Base-by-base conservation (phyloP, 2,888 invertebrate species). In the Tenthredo mesomela region DNA sequence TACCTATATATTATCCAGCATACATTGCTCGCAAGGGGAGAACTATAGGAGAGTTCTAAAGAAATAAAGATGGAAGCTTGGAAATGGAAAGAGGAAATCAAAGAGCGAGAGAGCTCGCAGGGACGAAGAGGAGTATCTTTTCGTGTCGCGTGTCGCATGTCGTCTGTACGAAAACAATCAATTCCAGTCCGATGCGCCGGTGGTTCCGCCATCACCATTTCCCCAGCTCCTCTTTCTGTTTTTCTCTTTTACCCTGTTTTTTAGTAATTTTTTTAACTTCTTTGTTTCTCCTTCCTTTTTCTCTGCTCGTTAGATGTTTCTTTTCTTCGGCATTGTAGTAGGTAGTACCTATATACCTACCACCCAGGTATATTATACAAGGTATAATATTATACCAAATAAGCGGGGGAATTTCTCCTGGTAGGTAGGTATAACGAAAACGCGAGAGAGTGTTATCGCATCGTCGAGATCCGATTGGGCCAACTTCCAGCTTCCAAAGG, bases 131-230 rank as follows among this genome's bases (percentile, higher is more conserved):
- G 43, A 70, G 82, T 50, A 77, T 78, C 77, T 84, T 84, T 84
- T 77, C 75, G 78, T 84, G 84, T 78, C 75, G 78, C 78, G 58
- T 78, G 54, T 78, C 58, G 88, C 88, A 89, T 88, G 88, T 89
- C 89, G 90, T 90, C 89, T 89, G 89, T 88, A 89, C 90, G 89
- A 89, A 90, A 90, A 89, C 90, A 90, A 90, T 91, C 90, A 89
- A 89, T 91, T 91, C 88, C 90, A 78, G 78, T 61, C 58, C 78
- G 78, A 78, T 78, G 54, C 78, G 78, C 37, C 78, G 37, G 78
- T 61, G 54, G 54, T 78, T 78, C 78, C 77, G 54, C 77, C 77
- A 77, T 77, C 77, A 33, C 77, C 77, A 77, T 77, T 54, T 50
- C 77, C 77, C 50, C 18, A 29, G 37, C 78, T 61, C 50, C 33